Conservation (phyloP, 2,888 invertebrate species). For the Macroteleia sp. region DNA sequence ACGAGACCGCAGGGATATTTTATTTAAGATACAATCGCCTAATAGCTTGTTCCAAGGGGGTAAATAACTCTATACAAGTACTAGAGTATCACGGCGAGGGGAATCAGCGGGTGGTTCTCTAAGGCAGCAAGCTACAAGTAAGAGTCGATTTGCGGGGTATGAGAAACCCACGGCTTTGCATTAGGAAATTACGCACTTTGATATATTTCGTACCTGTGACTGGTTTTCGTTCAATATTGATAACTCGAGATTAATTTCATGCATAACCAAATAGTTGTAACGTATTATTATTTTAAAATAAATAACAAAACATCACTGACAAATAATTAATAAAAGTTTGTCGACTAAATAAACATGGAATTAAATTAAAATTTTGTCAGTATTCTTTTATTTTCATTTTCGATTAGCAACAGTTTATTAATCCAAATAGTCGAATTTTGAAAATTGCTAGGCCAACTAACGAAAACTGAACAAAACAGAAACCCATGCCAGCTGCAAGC, state of each 20-base stretch:
- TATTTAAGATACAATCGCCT: conserved; percentile 83
- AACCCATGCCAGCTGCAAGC: conserved; percentile 60
- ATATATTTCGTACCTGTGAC: conserved; percentile 24
- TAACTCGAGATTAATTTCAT: conserved; percentile 8
- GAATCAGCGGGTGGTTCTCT: conserved; percentile 52
- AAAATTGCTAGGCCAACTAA: no score
- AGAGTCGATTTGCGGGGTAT: conserved; percentile 49
- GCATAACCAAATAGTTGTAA: not conserved
- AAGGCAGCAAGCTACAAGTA: conserved; percentile 52
- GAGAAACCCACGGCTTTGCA: conserved; percentile 71
- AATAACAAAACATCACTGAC: not conserved
- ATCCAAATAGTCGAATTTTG: no score
- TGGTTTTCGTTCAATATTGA: conserved; percentile 24
- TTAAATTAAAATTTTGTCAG: no score
- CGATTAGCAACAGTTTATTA: no score
- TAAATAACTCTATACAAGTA: conserved; percentile 66
- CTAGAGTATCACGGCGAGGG: conserved; percentile 34
- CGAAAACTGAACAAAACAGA: conserved; percentile 38
- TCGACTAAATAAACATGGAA: no score
- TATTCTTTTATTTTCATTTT: no score
- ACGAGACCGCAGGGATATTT: conserved; percentile 79
- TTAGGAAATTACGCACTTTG: conserved; percentile 78
- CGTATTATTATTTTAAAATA: not conserved
- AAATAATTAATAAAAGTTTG: not conserved
- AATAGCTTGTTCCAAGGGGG: conserved; percentile 79